A percentile compares a stretch with the other conserved stretches of the same genome.
Evolutionary conservation across 2,113 vertebrate genomes (phyloP).

Genomic region (Microcebus jonahi): DNA sequence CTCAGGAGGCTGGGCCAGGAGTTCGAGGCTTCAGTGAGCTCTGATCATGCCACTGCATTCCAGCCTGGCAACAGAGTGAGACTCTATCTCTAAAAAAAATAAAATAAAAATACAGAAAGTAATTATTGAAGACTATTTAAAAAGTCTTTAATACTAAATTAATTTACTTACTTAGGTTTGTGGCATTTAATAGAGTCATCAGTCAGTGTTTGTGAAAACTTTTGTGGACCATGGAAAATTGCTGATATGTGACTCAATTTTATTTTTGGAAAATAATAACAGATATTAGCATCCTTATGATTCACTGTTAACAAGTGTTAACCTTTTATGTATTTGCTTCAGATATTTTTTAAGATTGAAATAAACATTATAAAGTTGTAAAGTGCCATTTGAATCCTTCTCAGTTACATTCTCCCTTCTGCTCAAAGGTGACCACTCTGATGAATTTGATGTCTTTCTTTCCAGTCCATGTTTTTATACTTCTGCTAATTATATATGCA

Average conservation of each 20-base stretch:
- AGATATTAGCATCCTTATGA: neutral
- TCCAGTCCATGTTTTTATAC: conserved; percentile 19
- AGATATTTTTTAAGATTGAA: conserved; percentile 26
- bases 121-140: conserved; percentile 48
- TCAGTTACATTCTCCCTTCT: neutral
- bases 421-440: neutral
- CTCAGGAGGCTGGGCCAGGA: too few relatives aligned
- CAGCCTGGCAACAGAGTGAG: too few relatives aligned
- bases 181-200: conserved; percentile 40
- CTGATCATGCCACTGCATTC: too few relatives aligned
- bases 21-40: too few relatives aligned
- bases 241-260: conserved; percentile 53
- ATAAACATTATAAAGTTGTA: conserved; percentile 10
- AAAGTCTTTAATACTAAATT: neutral
- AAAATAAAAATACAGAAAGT: conserved; percentile 41
- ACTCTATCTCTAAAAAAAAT: neutral
- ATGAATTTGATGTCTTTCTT: conserved; percentile 38
- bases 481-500: conserved; percentile 7
- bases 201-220: conserved; percentile 50
- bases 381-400: neutral
- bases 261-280: conserved; percentile 64
- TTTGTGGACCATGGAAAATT: conserved; percentile 24
- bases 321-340: conserved; percentile 47
- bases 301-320: neutral
- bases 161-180: neutral